Base-by-base conservation (phyloP, 1,140 invertebrate genomes). In the Polyergus mexicanus region DNA sequence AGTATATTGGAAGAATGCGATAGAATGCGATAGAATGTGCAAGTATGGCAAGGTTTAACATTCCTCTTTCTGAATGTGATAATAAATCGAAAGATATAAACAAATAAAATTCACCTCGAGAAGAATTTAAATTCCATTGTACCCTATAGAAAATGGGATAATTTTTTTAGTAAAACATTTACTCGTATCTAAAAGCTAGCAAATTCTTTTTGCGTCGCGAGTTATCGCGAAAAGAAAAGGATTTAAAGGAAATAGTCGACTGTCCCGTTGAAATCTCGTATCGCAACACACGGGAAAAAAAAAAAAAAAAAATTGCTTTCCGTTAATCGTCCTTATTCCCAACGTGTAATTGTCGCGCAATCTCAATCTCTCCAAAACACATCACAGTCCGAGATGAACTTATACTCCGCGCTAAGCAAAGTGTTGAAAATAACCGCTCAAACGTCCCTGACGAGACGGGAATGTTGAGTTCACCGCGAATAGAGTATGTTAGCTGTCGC, bases 381-480 rank as follows among this genome's bases (percentile, higher is more conserved):
- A 38, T 56, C 3, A 51, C 3, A 51, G n/a, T 56, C 16, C 5
- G 22, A 65, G 38, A 44, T 54, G 76, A 84, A 78, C 54, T 68
- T 22, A 6, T 16, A 22, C 54, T 47, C 10, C 35, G 63, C 72
- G 72, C 44, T 78, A 86, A 71, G 77, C 86, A 32, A 86, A 85
- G 80, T 81, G 92, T 94, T 94, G 91, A 92, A 94, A 94, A 94
- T 94, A 94, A 94, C 91, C 92, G 89, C 91, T 92, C 86, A 89
- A 93, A 93, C 89, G 93, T 92, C 93, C 92, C 94, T 94, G 93
- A 94, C 92, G 92, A 93, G 89, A 88, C 93, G 93, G 89, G 91
- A 93, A 94, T 92, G 90, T 92, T 93, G 91, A 92, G 87, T 92
- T 90, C 88, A 92, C 91, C 91, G 91, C 84, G 92, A 93, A 93